Conservation (phyloP, 2,797 vertebrate species). For the Crenuchus spilurus region DNA sequence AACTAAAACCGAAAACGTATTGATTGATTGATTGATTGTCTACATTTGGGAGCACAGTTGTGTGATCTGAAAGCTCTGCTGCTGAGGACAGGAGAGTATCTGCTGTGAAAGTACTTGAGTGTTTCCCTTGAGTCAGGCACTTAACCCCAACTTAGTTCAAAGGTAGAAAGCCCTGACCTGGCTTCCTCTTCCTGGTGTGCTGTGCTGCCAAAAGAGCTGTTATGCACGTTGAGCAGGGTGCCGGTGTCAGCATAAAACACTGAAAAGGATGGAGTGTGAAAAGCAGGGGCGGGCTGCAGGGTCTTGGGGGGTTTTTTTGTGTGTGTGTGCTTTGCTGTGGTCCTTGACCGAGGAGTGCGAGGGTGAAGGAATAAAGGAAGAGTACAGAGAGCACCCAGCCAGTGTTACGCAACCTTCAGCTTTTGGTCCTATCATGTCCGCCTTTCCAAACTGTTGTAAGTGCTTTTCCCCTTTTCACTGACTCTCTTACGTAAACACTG, state of each 20-base stretch:
- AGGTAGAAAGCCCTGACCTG: conserved; percentile 28
- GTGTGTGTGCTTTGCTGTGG: background rate
- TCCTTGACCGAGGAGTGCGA: conserved; percentile 9
- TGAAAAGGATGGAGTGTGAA: conserved; percentile 3
- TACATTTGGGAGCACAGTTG: too few species aligned
- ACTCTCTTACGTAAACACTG: conserved; percentile 11
- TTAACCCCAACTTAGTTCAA: conserved; percentile 33
- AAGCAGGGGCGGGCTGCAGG: background rate
- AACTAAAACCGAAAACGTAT: too few species aligned
- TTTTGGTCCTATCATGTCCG: conserved; percentile 21
- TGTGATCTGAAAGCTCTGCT: too few species aligned
- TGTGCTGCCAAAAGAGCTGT: background rate
- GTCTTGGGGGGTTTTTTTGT: background rate
- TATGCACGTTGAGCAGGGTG: background rate
- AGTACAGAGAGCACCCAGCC: background rate
- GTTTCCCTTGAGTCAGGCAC: conserved; percentile 13
- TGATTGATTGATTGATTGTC: too few species aligned
- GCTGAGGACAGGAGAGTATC: background rate
- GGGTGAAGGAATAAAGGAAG: background rate
- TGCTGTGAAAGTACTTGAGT: background rate
- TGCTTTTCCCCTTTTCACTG: conserved; percentile 9
- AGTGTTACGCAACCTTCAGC: conserved; percentile 42
- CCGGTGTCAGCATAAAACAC: background rate
- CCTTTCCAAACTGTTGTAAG: background rate
- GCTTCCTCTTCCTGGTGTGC: background rate